Base-by-base conservation (phyloP, 2,888 invertebrate genomes). In the Homarus gammarus region DNA sequence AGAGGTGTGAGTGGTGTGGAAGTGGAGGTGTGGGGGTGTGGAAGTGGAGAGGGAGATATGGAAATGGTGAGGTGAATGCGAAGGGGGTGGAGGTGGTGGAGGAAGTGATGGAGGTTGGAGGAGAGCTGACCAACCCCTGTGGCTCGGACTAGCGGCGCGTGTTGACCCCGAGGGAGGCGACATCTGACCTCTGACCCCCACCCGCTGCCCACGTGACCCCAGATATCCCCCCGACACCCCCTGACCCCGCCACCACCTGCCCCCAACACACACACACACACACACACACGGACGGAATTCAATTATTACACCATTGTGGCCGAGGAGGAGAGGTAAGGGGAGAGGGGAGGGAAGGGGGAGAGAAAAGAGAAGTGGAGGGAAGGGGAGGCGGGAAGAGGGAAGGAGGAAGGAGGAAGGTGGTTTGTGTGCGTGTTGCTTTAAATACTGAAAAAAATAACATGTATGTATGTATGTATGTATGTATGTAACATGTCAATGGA, bases 121-220 rank as follows among this genome's bases (percentile, higher is more conserved):
- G 22, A 0, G 22, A 56, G 22, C 56, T 56, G 22, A 22, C 56
- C 22, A 56, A 18, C 56, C 51, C 22, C 33, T 51, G 18, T 2
- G n/a, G 31, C 72, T 49, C 15, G 36, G 72, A 72, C 83, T 38
- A 83, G 49, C 83, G 38, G 36, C 51, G 83, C 83, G 83, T 83
- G 83, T 44, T 83, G 83, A 83, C 83, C 83, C 51, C 70, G 5
- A 3, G 44, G 40, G 75, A 44, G 72, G 72, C 51, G n/a, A 68
- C 77, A 75, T 51, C 61, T 64, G 77, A 85, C 85, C 85, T 64
- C 75, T 85, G 85, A 77, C 85, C 85, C 64, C 61, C 64, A 18
- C 77, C 85, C 64, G 85, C 75, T 77, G 77, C 64, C 85, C 75
- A 68, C 44, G 22, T 68, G 85, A 85, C 85, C 85, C 49, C 44